Conservation (phyloP, 2,113 vertebrate species). For the Smithornis capensis region DNA sequence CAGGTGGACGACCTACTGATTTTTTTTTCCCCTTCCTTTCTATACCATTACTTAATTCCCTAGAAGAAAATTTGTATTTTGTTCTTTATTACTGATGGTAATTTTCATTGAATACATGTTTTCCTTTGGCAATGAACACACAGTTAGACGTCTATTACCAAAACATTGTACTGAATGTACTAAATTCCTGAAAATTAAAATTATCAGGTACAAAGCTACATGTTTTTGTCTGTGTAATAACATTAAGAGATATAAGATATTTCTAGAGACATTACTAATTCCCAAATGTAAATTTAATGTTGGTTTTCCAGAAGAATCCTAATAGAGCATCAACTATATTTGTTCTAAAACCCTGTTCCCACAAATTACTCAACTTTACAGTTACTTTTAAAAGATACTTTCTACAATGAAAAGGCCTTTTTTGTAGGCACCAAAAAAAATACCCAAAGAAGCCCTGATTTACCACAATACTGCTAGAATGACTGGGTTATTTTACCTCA, state of each 20-base stretch:
- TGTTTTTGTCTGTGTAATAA: background rate
- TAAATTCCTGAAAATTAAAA: background rate
- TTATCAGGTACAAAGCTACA: background rate
- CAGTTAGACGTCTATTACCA: background rate
- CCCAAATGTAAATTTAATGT: background rate
- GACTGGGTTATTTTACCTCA: conserved; percentile 77
- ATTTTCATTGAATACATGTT: background rate
- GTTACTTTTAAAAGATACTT: background rate
- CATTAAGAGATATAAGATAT: background rate
- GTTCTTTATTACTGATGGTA: background rate
- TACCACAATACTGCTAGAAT: background rate
- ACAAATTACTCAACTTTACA: background rate
- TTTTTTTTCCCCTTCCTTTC: conserved; percentile 92
- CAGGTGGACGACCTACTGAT: conserved; percentile 82
- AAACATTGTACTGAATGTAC: background rate
- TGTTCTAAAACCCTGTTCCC: background rate
- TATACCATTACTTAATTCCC: conserved; percentile 86
- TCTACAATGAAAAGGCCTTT: background rate
- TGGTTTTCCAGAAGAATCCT: background rate
- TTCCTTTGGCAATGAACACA: background rate
- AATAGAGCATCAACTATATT: background rate
- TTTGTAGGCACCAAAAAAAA: background rate
- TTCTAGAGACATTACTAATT: background rate
- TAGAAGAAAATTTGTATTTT: conserved; percentile 68
- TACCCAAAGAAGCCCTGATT: background rate